Evolutionary conservation across 2,888 invertebrate genomes (phyloP), one percentile per base, ranked within the genome.

Genomic region (Anagyrus pseudococci): DNA sequence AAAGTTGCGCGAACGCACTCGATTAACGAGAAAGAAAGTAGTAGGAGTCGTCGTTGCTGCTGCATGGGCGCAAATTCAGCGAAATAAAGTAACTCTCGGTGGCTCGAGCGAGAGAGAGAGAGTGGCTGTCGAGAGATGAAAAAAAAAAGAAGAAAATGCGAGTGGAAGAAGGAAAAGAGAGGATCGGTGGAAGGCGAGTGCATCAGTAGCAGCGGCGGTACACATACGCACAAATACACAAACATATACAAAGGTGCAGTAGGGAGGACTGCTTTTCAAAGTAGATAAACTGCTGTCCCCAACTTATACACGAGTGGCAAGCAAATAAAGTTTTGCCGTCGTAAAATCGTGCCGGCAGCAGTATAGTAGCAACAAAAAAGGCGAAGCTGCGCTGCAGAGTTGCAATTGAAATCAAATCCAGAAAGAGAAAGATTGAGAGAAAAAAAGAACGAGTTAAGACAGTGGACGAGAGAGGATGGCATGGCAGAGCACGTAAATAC

Each of bases 341-440:
- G 43, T 43, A 43, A 43, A 54, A 29, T 17, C 19, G n/a, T 43
- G 1, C 41, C 43, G 25, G 26, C n/a, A 6, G 17, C 15, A 7
- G 10, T 15, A 17, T 7, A 26, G 7, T 10, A 17, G 26, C n/a
- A n/a, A n/a, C 3, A 25, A 37, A 43, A 37, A 25, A 7, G 1
- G 52, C 52, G n/a, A 4, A 17, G 8, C 19, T 17, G 52, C 52
- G 40, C 40, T 15, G 8, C 26, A 13, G 54, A 43, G 46, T 17
- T 50, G 58, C 58, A 58, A 58, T 58, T 50, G 58, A 58, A 58
- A 58, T 50, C 22, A 58, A 58, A 58, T 50, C 57, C 47, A 44
- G 29, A 4, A 29, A 10, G 6, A 4, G 29, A 10, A 4, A 29
- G 10, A 29, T 29, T 29, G 6, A 7, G 29, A 4, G 29, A 10